Evolutionary conservation across 1,140 invertebrate genomes (phyloP), one percentile per base, ranked within the genome.

Genomic region (Palaemon carinicauda): DNA sequence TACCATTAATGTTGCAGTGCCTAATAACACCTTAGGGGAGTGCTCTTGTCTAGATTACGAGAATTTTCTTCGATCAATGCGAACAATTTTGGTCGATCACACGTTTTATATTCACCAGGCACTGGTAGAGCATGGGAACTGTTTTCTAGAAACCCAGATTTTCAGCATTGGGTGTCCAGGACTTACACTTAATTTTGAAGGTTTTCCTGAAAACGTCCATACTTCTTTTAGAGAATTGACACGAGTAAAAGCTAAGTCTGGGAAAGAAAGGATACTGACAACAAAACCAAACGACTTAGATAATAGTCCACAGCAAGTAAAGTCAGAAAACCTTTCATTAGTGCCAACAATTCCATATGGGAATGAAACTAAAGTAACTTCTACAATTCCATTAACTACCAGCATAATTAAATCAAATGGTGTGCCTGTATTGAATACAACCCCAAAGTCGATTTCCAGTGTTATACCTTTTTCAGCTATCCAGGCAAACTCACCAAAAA

Each of bases 11-110:
- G 41, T 82, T 12, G 80, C 80, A n/a, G 65, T 82, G 9, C 80
- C 80, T 9, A 82, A 82, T 50, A 82, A 82, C 50, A 73, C 65
- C 15, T 27, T 82, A 12, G 80, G 80, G 1, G 80, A 82, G n/a
- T 82, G 80, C 29, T 82, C 80, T 4, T 82, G 80, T 27, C 21
- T 9, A n/a, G 21, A 27, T 0, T 82, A 69, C 14, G 41, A 51
- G 52, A 52, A 24, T 50, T 82, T 71, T 51, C 60, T 82, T 52
- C 65, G 5, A 14, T 82, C 80, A 9, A 50, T 82, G 15, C 17
- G 31, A 52, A 10, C 21, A 29, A 31, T 82, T 51, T 21, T 82
- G 3, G 80, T 73, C 21, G 19, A 41, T 12, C 73, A 69, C 21
- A 69, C 65, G 0, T 50, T 71, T 4, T 51, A 50, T 12, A 51